Conservation (phyloP, 2,888 invertebrate genomes). For the Diogma glabrata region DNA sequence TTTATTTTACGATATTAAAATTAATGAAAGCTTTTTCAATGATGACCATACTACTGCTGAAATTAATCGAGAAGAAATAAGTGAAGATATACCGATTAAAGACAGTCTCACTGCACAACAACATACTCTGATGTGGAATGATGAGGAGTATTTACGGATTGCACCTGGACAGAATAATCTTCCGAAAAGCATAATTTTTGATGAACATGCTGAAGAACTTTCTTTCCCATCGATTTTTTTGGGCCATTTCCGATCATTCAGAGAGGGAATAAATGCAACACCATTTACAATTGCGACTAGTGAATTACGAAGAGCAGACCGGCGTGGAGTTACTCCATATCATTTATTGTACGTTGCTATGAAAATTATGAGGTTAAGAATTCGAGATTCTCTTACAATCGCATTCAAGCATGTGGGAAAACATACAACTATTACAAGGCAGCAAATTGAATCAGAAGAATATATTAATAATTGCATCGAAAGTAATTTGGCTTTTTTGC, state of each 20-base stretch:
- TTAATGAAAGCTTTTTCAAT: background rate
- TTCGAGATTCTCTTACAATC: too few species aligned
- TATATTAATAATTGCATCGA: slow-evolving; percentile 18
- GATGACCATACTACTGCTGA: slow-evolving; percentile 5
- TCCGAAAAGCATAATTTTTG: slow-evolving; percentile 24
- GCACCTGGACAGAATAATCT: slow-evolving; percentile 10
- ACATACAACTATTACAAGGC: slow-evolving; percentile 18
- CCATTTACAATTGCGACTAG: too few species aligned
- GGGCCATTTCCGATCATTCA: slow-evolving; percentile 26
- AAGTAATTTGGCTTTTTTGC: too few species aligned
- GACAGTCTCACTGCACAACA: slow-evolving; percentile 20
- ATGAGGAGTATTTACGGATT: slow-evolving; percentile 14
- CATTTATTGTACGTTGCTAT: slow-evolving; percentile 18
- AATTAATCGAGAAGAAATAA: slow-evolving; percentile 8
- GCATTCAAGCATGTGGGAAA: slow-evolving; percentile 20
- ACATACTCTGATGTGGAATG: slow-evolving; percentile 21
- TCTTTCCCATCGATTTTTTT: slow-evolving; percentile 33
- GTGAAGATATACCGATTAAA: slow-evolving; percentile 16
- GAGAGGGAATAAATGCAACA: slow-evolving; percentile 11
- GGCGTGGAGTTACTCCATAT: slow-evolving; percentile 20
- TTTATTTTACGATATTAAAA: slow-evolving; percentile 2
- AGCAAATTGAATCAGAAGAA: slow-evolving; percentile 17
- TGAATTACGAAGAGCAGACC: background rate
- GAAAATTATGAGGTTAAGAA: slow-evolving; percentile 29
- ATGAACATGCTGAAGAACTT: slow-evolving; percentile 32